These are phyloP conservation scores for Catonia carolina DNA, from an alignment of 2,888 invertebrate species.

Conservation along the genomic window DNA sequence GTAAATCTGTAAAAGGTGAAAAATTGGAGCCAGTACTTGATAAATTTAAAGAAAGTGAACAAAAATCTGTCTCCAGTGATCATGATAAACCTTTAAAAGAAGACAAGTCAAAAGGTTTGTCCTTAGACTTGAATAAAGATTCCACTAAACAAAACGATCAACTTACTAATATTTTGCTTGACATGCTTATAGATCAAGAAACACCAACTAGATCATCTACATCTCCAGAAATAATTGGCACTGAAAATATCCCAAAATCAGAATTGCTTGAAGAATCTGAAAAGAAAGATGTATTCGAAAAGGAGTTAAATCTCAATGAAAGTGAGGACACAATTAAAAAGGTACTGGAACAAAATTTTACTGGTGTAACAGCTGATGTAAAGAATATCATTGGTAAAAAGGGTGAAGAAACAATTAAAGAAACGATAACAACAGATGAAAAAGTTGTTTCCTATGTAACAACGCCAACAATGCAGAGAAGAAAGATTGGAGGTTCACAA, in stretches of 20 bases:
- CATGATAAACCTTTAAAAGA: too few species aligned
- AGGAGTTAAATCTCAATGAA: slow-evolving; percentile 11
- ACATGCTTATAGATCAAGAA: slow-evolving; percentile 33
- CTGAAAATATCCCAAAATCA: slow-evolving; percentile 15
- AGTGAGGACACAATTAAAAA: slow-evolving; percentile 11
- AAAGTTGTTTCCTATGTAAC: slow-evolving; percentile 30
- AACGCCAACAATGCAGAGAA: slow-evolving; percentile 41
- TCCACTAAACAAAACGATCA: slow-evolving; percentile 24
- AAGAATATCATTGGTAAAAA: slow-evolving; percentile 6
- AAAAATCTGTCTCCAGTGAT: too few species aligned
- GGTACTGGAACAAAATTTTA: not conserved
- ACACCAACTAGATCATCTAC: slow-evolving; percentile 27
- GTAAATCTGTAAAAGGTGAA: too few species aligned
- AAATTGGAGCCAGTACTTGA: too few species aligned
- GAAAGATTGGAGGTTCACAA: slow-evolving; percentile 41
- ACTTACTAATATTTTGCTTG: slow-evolving; percentile 29
- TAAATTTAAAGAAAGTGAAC: too few species aligned
- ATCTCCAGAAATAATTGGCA: slow-evolving; percentile 15
- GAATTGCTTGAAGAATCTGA: too few species aligned
- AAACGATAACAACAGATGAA: slow-evolving; percentile 11
- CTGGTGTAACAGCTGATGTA: slow-evolving; percentile 4
- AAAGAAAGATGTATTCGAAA: too few species aligned
- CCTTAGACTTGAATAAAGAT: too few species aligned
- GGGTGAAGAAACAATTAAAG: slow-evolving; percentile 2
- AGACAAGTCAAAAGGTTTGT: too few species aligned